These are phyloP conservation scores for Thymallus thymallus DNA, from an alignment of 2,113 vertebrate species.

Conservation along the genomic window DNA sequence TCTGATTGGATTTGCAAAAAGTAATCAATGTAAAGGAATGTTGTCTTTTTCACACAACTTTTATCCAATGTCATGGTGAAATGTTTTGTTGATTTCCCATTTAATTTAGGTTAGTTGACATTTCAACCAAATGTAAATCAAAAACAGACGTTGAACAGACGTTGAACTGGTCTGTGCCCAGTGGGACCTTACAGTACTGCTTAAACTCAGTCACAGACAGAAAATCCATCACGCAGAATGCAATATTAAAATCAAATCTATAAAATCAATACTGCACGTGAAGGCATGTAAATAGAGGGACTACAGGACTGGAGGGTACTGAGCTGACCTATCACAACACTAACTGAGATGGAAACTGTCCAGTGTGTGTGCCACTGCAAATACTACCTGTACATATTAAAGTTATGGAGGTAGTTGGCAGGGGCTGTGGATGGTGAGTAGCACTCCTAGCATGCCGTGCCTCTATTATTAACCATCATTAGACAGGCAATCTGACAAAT, in stretches of 20 bases:
- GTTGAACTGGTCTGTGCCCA: no score
- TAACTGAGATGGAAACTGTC: conserved; percentile 54
- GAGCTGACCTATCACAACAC: not conserved
- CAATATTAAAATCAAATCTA: conserved; percentile 31
- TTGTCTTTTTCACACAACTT: no score
- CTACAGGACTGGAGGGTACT: conserved; percentile 43
- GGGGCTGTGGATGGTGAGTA: conserved; percentile 17
- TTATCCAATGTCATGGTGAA: no score
- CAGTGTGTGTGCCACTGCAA: conserved; percentile 12
- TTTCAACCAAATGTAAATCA: no score
- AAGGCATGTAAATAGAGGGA: conserved; percentile 16
- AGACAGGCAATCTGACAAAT: conserved; percentile 58
- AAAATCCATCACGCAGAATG: conserved; percentile 10
- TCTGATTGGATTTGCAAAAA: no score
- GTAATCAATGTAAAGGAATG: no score
- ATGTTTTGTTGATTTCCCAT: no score
- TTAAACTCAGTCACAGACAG: not conserved
- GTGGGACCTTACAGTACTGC: not conserved
- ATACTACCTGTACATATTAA: not conserved
- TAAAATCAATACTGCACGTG: conserved; percentile 33
- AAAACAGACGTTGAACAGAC: no score
- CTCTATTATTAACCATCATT: conserved; percentile 63
- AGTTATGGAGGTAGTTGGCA: conserved; percentile 46
- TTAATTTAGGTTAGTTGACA: no score
- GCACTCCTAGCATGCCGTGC: conserved; percentile 20